Percentiles rank a stretch among this genome's conserved stretches.
phyloP scores from a whole-genome alignment of 2,113 vertebrate species.

The Syrrhaptes paradoxus region DNA sequence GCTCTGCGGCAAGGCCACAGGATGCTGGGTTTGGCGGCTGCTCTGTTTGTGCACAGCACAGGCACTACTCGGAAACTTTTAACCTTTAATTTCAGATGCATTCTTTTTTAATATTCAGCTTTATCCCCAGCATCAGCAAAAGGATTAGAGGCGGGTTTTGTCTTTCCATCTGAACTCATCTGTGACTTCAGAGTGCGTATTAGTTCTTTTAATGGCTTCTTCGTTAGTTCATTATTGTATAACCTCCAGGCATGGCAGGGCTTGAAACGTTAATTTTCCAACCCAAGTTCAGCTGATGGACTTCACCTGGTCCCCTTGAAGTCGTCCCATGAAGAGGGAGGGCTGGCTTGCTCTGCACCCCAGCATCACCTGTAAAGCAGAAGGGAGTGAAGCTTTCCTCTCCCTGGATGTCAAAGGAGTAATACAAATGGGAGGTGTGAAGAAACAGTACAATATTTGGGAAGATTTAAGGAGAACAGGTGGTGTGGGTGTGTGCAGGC shows the following conservation, averaged over 20 bases:
- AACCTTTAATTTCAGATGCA: background rate
- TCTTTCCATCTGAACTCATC: constrained; percentile 40
- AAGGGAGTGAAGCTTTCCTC: background rate
- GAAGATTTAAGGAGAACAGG: background rate
- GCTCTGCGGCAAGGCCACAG: background rate
- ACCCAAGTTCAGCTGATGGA: constrained; percentile 17
- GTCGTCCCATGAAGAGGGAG: background rate
- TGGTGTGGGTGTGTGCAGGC: background rate
- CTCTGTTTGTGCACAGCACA: background rate
- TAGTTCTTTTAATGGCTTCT: constrained; percentile 48
- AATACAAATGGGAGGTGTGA: background rate
- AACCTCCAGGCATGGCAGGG: constrained; percentile 38
- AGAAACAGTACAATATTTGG: background rate
- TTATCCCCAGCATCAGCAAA: background rate
- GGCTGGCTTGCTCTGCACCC: background rate
- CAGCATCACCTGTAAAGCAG: background rate
- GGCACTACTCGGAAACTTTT: background rate
- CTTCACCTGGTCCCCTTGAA: constrained; percentile 5
- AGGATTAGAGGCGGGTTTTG: constrained; percentile 41
- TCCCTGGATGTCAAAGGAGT: background rate
- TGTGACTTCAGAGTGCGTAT: constrained; percentile 15
- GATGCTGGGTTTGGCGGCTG: background rate
- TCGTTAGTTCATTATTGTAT: constrained; percentile 48
- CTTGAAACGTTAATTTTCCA: constrained; percentile 50
- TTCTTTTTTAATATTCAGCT: constrained; percentile 19